phyloP scores from a whole-genome alignment of 1,140 invertebrate genomes.

The Adoxophyes honmai region DNA sequence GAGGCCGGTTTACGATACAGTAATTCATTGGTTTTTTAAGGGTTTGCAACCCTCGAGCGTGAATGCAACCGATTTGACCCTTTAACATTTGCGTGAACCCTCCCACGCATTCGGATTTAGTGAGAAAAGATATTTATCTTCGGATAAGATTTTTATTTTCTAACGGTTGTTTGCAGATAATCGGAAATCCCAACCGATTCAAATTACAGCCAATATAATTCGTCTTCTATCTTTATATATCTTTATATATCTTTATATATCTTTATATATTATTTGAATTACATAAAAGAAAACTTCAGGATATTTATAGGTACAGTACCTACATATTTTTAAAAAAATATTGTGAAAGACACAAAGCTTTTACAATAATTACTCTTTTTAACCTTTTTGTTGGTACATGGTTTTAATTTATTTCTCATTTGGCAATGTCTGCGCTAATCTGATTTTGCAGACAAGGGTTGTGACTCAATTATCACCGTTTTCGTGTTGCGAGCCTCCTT shows the following conservation, averaged over 20 bases:
- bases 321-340: too few species aligned
- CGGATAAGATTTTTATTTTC: not conserved
- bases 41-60: slow-evolving; percentile 3
- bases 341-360: not conserved
- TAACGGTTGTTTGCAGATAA: not conserved
- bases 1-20: slow-evolving; percentile 8
- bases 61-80: slow-evolving; percentile 7
- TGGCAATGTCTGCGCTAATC: slow-evolving; percentile 7
- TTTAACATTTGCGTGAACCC: not conserved
- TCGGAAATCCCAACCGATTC: too few species aligned
- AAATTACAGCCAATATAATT: too few species aligned
- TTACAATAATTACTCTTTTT: not conserved
- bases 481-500: not conserved
- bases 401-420: slow-evolving; percentile 8
- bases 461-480: slow-evolving; percentile 12
- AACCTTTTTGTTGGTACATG: not conserved
- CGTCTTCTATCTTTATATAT: too few species aligned
- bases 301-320: too few species aligned
- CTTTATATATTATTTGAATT: too few species aligned
- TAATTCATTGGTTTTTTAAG: slow-evolving; percentile 10
- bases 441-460: slow-evolving; percentile 11
- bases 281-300: too few species aligned
- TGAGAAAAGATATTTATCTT: not conserved
- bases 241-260: too few species aligned
- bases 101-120: not conserved